A percentile compares a stretch with the other conserved stretches of the same genome.
These are phyloP conservation scores for Gisinianus flammeolus DNA, from an alignment of 2,888 invertebrate species.

Conservation along the genomic window DNA sequence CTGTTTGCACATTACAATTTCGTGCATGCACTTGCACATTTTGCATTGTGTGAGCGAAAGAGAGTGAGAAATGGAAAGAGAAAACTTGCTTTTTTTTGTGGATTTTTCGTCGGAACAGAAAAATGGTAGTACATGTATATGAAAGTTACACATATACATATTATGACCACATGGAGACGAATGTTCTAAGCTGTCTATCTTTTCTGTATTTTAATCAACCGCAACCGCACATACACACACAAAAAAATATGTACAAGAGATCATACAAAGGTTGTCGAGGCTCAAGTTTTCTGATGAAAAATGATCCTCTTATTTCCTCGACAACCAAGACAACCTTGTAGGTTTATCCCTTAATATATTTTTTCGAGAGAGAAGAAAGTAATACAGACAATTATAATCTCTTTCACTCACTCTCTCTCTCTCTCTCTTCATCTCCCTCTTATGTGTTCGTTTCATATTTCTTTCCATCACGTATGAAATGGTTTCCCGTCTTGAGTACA, in stretches of 20 bases:
- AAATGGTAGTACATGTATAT: too few species aligned
- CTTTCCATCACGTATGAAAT: not conserved
- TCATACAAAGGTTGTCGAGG: too few species aligned
- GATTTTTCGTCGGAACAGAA: too few species aligned
- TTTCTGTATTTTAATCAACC: slow-evolving; percentile 4
- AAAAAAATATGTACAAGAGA: not conserved
- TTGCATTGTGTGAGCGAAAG: too few species aligned
- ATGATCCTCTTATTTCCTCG: not conserved
- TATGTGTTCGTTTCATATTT: not conserved
- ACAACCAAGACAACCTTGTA: not conserved
- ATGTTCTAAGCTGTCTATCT: not conserved
- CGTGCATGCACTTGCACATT: too few species aligned
- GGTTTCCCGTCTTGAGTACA: not conserved
- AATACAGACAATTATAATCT: not conserved
- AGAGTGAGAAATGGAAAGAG: too few species aligned
- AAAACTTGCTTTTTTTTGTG: too few species aligned
- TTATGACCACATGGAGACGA: too few species aligned
- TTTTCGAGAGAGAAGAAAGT: not conserved
- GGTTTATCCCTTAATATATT: not conserved
- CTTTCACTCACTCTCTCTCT: not conserved
- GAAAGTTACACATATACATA: too few species aligned
- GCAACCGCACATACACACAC: not conserved
- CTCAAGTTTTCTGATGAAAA: too few species aligned
- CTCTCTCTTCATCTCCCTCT: not conserved
- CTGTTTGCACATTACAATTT: too few species aligned